Evolutionary conservation across 2,888 invertebrate species (phyloP), one percentile per base, ranked within the genome.

Genomic region (Polyploca ridens): DNA sequence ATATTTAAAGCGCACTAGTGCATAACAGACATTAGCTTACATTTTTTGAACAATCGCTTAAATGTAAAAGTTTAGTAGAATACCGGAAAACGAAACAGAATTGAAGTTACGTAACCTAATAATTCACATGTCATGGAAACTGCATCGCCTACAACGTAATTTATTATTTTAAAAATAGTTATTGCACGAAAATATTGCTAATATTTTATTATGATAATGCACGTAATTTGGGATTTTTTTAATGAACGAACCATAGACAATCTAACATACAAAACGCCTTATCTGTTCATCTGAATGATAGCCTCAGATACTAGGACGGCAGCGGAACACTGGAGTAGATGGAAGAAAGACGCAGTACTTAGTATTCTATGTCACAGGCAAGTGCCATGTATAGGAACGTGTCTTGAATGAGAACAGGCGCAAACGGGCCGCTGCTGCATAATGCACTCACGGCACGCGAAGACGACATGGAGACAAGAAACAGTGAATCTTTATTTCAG

Each of bases 291-390:
- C 13, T 16, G 5, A 38, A 11, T 11, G 4, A 41, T 7, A 13
- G 5, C 41, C 16, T 61, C 10, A 61, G 27, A 44, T 61, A 44
- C 61, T 41, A 61, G 61, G 44, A 27, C 27, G 27, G 19, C 44
- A 61, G 41, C 61, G 44, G 61, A 41, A 19, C 5, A 19, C 54
- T 54, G 49, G 46, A 61, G 66, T 66, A 63, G 61, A 60, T 66
- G 46, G 58, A 61, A 61, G 38, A 33, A 66, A 61, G 61, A 14
- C 61, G 41, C 2, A 44, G 61, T 11, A 41, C 61, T 61, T 41
- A 61, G 35, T 61, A 61, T 61, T 61, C 61, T 44, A 44, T 44
- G 61, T 61, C 61, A 61, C 61, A 61, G 61, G 61, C 61, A 61
- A 61, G 61, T 61, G 61, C 61, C 61, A 41, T 61, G 61, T 61